These are phyloP conservation scores for Coranthus polyacanthus DNA, from an alignment of 2,797 vertebrate species.

Conservation along the genomic window DNA sequence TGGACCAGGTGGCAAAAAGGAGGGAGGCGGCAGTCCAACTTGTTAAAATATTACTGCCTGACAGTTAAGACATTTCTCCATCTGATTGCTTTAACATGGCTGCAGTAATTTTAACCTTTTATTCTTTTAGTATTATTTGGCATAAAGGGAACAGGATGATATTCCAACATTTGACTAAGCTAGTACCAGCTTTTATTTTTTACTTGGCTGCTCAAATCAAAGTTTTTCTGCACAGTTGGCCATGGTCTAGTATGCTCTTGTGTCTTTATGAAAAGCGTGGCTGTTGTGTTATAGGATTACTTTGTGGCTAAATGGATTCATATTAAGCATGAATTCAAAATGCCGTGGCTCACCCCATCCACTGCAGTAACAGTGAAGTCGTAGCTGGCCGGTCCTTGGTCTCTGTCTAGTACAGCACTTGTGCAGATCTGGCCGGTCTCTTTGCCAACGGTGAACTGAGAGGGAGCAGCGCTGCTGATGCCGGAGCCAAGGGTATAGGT, in stretches of 20 bases:
- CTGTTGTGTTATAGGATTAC: constrained; percentile 68
- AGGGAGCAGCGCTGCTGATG: constrained; percentile 81
- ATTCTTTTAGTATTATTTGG: constrained; percentile 71
- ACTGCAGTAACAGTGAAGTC: constrained; percentile 94
- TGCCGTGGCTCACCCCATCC: constrained; percentile 90
- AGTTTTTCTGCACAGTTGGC: constrained; percentile 58
- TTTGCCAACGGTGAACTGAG: constrained; percentile 90
- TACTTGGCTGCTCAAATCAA: constrained; percentile 52
- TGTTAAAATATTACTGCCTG: constrained; percentile 86
- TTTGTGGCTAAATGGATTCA: constrained; percentile 63
- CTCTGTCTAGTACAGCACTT: constrained; percentile 88
- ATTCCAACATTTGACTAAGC: constrained; percentile 56
- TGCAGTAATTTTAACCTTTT: constrained; percentile 69
- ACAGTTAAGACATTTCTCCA: constrained; percentile 75
- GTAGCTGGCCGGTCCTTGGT: constrained; percentile 90
- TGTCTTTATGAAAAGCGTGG: constrained; percentile 56
- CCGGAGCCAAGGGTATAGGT: constrained; percentile 93
- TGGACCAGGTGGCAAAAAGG: constrained; percentile 77
- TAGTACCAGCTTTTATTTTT: constrained; percentile 63
- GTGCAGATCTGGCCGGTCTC: constrained; percentile 94
- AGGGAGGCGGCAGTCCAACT: constrained; percentile 73
- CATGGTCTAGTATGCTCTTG: constrained; percentile 49
- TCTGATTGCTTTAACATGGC: constrained; percentile 83
- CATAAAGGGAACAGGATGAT: constrained; percentile 61
- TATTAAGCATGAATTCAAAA: constrained; percentile 69